These are phyloP conservation scores for Ceyx margarethae DNA, from an alignment of 2,113 vertebrate species.

Conservation along the genomic window DNA sequence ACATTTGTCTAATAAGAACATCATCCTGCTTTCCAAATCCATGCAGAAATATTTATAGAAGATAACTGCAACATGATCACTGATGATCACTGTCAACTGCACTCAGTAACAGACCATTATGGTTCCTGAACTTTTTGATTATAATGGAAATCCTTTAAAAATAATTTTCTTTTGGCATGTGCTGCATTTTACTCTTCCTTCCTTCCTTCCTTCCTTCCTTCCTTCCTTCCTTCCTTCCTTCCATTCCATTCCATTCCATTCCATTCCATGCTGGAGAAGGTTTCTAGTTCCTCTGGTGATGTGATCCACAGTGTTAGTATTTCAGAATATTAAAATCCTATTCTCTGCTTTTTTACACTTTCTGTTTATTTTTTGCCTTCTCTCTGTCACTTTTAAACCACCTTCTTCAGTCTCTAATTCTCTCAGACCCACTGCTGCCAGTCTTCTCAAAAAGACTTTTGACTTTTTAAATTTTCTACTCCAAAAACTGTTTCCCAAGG, in stretches of 20 bases:
- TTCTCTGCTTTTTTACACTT: too few species aligned
- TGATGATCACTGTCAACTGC: not conserved
- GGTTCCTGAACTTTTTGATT: not conserved
- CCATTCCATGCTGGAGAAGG: too few species aligned
- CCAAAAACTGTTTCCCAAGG: not conserved
- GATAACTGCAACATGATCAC: not conserved
- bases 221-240: not conserved
- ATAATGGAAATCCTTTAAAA: not conserved
- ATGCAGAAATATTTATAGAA: constrained; percentile 17
- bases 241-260: too few species aligned
- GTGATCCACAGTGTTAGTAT: too few species aligned
- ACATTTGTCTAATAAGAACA: not conserved
- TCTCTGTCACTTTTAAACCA: too few species aligned
- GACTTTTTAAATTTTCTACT: not conserved
- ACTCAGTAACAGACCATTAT: not conserved
- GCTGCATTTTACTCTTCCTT: not conserved
- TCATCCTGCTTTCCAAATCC: constrained; percentile 1
- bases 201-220: too few species aligned
- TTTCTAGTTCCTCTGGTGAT: too few species aligned
- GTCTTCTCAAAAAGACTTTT: not conserved
- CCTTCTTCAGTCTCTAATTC: not conserved
- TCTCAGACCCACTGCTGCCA: not conserved
- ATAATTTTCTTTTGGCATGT: not conserved
- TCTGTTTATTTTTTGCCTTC: too few species aligned
- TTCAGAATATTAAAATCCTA: too few species aligned